Percentiles rank a stretch among this genome's conserved stretches.
phyloP scores from a whole-genome alignment of 2,797 vertebrate species.

The Helicolenus hilgendorfi region DNA sequence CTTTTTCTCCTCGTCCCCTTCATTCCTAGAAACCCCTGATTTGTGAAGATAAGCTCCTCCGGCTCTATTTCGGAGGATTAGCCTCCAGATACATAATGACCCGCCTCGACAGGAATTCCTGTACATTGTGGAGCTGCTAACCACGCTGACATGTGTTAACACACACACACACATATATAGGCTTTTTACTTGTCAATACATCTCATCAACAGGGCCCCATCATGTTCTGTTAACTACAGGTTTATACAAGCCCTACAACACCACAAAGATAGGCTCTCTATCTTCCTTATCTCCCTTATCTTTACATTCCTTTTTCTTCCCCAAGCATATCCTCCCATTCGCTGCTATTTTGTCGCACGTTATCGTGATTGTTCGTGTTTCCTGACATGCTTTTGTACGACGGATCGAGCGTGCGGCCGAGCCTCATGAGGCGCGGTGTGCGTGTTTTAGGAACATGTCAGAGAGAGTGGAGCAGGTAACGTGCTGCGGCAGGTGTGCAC shows the following conservation, averaged over 20 bases:
- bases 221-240: conserved; percentile 19
- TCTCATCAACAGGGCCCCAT: conserved; percentile 11
- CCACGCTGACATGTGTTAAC: conserved; percentile 21
- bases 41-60: conserved; percentile 34
- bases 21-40: conserved; percentile 43
- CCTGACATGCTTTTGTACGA: not conserved
- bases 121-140: conserved; percentile 45
- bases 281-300: not conserved
- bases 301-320: not conserved
- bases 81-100: conserved; percentile 24
- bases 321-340: not conserved
- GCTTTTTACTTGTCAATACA: conserved; percentile 44
- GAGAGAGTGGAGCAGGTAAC: not conserved
- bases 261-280: conserved; percentile 7
- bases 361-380: not conserved
- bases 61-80: conserved; percentile 45
- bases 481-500: conserved; percentile 5
- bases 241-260: conserved; percentile 63
- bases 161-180: not conserved
- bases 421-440: not conserved
- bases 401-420: not conserved
- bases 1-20: not conserved
- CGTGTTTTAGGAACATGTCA: conserved; percentile 50
- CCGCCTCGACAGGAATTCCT: conserved; percentile 44
- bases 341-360: not conserved